Evolutionary conservation across 2,113 vertebrate genomes (phyloP).

Genomic region (Brachyistius frenatus): DNA sequence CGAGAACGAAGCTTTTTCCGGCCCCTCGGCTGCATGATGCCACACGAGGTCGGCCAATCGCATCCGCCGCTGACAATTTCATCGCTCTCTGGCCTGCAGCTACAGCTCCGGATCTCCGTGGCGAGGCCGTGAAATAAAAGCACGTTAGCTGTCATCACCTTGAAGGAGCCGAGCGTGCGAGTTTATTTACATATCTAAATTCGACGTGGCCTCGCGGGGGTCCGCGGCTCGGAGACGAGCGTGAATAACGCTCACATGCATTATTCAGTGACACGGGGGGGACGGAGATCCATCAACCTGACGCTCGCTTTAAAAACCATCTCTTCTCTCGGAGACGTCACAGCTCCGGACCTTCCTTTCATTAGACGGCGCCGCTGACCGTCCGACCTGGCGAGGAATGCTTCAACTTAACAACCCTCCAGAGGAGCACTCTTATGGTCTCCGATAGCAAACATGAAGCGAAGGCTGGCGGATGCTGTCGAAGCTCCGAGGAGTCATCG

Average conservation of each 20-base stretch:
- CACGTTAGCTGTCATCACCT: conserved; percentile 14
- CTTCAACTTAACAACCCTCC: conserved; percentile 56
- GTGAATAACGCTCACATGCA: background rate
- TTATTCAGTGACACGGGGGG: background rate
- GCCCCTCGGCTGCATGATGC: conserved; percentile 22
- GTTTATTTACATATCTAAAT: conserved; percentile 39
- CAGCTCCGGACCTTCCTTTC: too few relatives aligned
- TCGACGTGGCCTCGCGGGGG: background rate
- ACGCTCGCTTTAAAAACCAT: background rate
- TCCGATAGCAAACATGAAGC: conserved; percentile 52
- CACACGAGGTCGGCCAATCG: conserved; percentile 14
- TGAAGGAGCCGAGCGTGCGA: background rate
- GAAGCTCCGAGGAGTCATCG: conserved; percentile 39
- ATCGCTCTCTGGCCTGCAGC: background rate
- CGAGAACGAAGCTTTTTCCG: conserved; percentile 26
- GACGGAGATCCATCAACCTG: background rate
- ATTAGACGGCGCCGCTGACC: too few relatives aligned
- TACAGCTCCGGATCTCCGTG: conserved; percentile 36
- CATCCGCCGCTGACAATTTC: conserved; percentile 13
- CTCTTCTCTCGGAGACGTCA: too few relatives aligned
- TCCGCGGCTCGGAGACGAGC: background rate
- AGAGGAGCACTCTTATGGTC: conserved; percentile 36
- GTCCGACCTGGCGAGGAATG: conserved; percentile 62
- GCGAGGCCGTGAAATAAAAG: conserved; percentile 18
- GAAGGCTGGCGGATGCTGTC: conserved; percentile 32